Evolutionary conservation across 2,888 invertebrate genomes (phyloP), one percentile per base, ranked within the genome.

Genomic region (Drosophila sordidula): DNA sequence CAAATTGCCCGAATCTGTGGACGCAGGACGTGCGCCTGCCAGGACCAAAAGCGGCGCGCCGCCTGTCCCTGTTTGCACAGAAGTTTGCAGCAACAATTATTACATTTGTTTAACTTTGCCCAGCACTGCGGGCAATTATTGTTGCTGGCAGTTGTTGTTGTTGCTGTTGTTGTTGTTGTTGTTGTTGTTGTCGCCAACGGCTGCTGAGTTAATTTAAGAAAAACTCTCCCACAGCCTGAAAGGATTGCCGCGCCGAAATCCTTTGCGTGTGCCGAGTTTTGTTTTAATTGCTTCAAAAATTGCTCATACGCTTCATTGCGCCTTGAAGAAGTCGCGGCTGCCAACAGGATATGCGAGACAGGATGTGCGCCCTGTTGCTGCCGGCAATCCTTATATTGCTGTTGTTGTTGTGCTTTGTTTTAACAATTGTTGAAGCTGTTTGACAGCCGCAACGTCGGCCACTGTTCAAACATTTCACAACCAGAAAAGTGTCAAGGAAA

Each of bases 391-490:
- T 63, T 73, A 62, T 38, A 26, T 61, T 66, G 51, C 65, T 63
- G 49, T 42, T 70, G 44, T 50, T 49, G 52, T 51, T 32, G 52
- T 25, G 76, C 58, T 78, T 75, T 75, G 77, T 76, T 79, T 73
- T 75, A 57, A 57, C 82, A 70, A 78, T 78, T 78, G 78, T 61
- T 81, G 57, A 64, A 57, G 66, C 78, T 65, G 57, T 66, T 65
- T 76, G 72, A 71, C 71, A 72, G 78, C 73, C 80, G 62, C 70
- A 68, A 69, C 66, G 56, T 36, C 68, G 69, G 64, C 77, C 74
- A 75, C 82, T 79, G 81, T 87, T 84, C 81, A 90, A 90, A 90
- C 90, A 90, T 79, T 89, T 90, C 90, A 90, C 78, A 63, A 64
- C 58, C 69, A 61, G 71, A 62, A 41, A 36, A 62, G 61, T 51